Percentiles rank a stretch among this genome's conserved stretches.
phyloP scores from a whole-genome alignment of 1,140 invertebrate species.

The Pseudomyrmex concolor region DNA sequence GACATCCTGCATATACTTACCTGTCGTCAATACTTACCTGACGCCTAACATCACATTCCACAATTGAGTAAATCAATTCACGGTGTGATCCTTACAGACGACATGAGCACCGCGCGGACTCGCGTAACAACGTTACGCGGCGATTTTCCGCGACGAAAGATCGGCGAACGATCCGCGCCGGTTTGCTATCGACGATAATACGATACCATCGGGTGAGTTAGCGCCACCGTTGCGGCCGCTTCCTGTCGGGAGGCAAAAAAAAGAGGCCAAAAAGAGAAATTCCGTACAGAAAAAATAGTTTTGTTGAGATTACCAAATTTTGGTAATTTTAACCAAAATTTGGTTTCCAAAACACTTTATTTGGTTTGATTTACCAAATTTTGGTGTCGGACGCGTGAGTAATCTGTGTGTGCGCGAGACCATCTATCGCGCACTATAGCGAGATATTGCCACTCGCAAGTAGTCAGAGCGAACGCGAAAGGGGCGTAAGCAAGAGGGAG shows the following conservation, averaged over 20 bases:
- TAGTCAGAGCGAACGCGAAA: constrained; percentile 50
- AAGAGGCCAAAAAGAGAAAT: neutral
- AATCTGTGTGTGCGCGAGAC: neutral
- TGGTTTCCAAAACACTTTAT: too few species aligned
- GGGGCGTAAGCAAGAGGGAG: constrained; percentile 39
- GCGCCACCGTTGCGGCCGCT: constrained; percentile 15
- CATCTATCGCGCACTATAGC: constrained; percentile 30
- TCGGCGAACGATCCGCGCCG: constrained; percentile 29
- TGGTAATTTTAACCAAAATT: too few species aligned
- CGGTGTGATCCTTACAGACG: too few species aligned
- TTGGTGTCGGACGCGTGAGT: too few species aligned
- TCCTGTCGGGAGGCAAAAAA: constrained; percentile 5
- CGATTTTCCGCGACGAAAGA: constrained; percentile 38
- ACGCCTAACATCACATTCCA: too few species aligned
- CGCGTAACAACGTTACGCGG: constrained; percentile 36
- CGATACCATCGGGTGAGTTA: constrained; percentile 30
- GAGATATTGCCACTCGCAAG: constrained; percentile 49
- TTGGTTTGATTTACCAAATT: too few species aligned
- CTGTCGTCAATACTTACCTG: too few species aligned
- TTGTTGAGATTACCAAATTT: too few species aligned
- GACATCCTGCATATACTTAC: too few species aligned
- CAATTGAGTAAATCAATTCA: too few species aligned
- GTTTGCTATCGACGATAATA: constrained; percentile 42
- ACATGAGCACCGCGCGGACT: neutral
- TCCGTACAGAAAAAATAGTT: too few species aligned